Evolutionary conservation across 2,888 invertebrate species (phyloP), one percentile per base, ranked within the genome.

Genomic region (Lithosia quadra): DNA sequence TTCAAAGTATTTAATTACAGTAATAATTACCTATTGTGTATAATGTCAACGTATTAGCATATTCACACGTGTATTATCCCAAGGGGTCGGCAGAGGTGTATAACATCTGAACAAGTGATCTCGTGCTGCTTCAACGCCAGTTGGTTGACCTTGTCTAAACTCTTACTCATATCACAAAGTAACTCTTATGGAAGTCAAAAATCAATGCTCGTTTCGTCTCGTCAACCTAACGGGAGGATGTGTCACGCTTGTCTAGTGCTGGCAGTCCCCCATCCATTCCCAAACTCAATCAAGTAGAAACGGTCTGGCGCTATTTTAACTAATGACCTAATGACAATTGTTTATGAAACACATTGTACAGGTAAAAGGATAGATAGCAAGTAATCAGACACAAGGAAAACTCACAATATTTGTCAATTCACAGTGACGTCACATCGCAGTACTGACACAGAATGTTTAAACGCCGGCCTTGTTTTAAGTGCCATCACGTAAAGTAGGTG

Each of bases 391-490:
- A 65, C 59, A 61, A 74, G 69, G 72, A 80, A 78, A 76, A 80
- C 63, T 65, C 36, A 55, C 56, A 69, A 65, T 64, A 69, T 53
- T 59, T 21, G 55, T 67, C 73, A 69, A 77, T 77, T 81, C 79
- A 79, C 76, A 79, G 67, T 68, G 56, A 33, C 53, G 72, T 72
- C 76, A 78, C 75, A 60, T 66, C 39, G 55, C 15, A 33, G 22
- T 56, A 60, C 61, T 63, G 11, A 7, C 33, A 15, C 7, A 9
- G 76, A 78, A 78, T 79, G 28, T 60, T 78, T 74, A 79, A 67
- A 65, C 64, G 61, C 33, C 71, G 63, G 58, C 75, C 76, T 72
- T 75, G 72, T 66, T 66, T 28, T 53, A 71, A 57, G 57, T 72
- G 56, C 58, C 68, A 59, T 49, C 69, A 59, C 61, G 65, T 69